Evolutionary conservation across 1,140 invertebrate genomes (phyloP).

Genomic region (Lithobius niger): DNA sequence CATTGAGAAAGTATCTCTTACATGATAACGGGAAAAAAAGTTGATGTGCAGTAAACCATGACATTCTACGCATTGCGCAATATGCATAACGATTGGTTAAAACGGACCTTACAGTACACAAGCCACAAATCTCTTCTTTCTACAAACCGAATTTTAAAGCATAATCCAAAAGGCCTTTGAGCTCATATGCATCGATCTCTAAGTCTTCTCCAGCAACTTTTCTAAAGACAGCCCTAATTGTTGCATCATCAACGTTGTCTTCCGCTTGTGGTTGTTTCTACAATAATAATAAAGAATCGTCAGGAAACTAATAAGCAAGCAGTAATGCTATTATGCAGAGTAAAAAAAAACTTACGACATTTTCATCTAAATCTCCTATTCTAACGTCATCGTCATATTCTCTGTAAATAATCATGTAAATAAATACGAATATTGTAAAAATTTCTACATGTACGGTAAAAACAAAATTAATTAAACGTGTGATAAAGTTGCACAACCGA

Average conservation of each 20-base stretch:
- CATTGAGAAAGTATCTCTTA: too few relatives aligned
- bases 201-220: slow-evolving; percentile 77
- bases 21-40: too few relatives aligned
- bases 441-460: too few relatives aligned
- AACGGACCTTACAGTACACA: too few relatives aligned
- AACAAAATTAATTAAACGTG: too few relatives aligned
- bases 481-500: too few relatives aligned
- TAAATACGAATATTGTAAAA: too few relatives aligned
- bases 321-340: too few relatives aligned
- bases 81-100: too few relatives aligned
- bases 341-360: slow-evolving; percentile 31
- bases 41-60: too few relatives aligned
- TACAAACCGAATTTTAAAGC: slow-evolving; percentile 69
- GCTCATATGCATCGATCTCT: slow-evolving; percentile 86
- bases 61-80: too few relatives aligned
- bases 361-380: slow-evolving; percentile 50
- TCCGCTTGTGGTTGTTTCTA: not conserved
- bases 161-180: slow-evolving; percentile 82
- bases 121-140: too few relatives aligned
- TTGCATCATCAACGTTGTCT: slow-evolving; percentile 40
- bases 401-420: slow-evolving; percentile 40
- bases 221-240: slow-evolving; percentile 60
- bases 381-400: slow-evolving; percentile 75
- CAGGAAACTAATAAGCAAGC: not conserved
- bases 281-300: not conserved